phyloP scores from a whole-genome alignment of 2,113 vertebrate genomes.

The Ailuropoda melanoleuca region DNA sequence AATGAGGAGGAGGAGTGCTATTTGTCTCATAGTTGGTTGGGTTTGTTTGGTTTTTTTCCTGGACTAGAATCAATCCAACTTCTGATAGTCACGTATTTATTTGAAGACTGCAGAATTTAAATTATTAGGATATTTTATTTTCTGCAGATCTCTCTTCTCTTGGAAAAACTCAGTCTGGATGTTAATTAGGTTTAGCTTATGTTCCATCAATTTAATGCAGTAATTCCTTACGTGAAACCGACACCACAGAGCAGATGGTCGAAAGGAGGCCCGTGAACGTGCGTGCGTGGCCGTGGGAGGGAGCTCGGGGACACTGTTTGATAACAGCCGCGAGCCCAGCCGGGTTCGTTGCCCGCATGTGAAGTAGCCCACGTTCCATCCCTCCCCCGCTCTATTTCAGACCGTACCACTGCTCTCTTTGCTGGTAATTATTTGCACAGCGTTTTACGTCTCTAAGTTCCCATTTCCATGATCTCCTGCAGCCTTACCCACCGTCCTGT shows the following conservation, averaged over 20 bases:
- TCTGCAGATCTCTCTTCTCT: constrained; percentile 35
- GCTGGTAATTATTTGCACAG: background rate
- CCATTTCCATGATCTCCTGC: background rate
- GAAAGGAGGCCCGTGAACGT: background rate
- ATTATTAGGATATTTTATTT: constrained; percentile 50
- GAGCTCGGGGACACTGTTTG: background rate
- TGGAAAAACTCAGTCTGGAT: constrained; percentile 39
- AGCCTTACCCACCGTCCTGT: background rate
- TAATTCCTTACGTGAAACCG: constrained; percentile 49
- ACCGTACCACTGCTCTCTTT: background rate
- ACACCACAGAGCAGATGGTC: constrained; percentile 26
- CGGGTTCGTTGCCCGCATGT: background rate
- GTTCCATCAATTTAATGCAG: constrained; percentile 23
- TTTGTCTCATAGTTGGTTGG: background rate
- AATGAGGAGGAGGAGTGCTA: background rate
- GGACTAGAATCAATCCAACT: background rate
- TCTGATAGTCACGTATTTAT: background rate
- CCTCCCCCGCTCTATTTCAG: background rate
- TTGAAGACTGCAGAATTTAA: constrained; percentile 10
- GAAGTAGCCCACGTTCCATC: fast-evolving
- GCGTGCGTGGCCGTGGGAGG: background rate
- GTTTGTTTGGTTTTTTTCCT: background rate
- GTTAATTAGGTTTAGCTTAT: constrained; percentile 52
- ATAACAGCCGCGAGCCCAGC: background rate
- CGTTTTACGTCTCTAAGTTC: background rate